Evolutionary conservation across 2,888 invertebrate species (phyloP).

Genomic region (Adineta ricciae): DNA sequence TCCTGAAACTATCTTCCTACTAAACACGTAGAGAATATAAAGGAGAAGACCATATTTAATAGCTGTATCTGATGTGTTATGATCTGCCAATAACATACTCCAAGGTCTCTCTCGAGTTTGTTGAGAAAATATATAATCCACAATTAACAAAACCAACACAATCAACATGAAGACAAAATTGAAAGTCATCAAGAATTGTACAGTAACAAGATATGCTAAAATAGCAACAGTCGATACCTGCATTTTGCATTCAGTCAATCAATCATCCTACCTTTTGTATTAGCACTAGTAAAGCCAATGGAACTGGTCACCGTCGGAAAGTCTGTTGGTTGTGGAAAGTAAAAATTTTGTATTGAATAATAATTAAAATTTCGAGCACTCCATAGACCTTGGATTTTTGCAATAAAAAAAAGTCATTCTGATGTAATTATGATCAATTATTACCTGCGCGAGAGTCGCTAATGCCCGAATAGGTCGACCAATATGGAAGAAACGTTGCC

Average conservation of each 20-base stretch:
- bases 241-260: too few species aligned
- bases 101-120: background rate
- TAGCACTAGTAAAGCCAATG: background rate
- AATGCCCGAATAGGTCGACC: background rate
- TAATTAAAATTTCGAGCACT: background rate
- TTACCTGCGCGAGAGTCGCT: background rate
- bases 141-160: background rate
- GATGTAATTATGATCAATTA: background rate
- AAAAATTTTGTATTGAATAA: constrained; percentile 9
- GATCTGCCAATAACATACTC: background rate
- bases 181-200: constrained; percentile 5
- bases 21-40: background rate
- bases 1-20: background rate
- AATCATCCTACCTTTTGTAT: background rate
- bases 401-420: background rate
- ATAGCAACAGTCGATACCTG: too few species aligned
- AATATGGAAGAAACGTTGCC: background rate
- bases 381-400: background rate
- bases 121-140: background rate
- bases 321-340: background rate
- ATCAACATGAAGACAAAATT: background rate
- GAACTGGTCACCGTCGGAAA: background rate
- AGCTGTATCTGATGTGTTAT: background rate
- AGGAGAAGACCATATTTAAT: background rate
- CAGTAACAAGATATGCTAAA: background rate